A percentile compares a stretch with the other conserved stretches of the same genome.
phyloP scores from a whole-genome alignment of 1,140 invertebrate species.

The Megathymus violae region DNA sequence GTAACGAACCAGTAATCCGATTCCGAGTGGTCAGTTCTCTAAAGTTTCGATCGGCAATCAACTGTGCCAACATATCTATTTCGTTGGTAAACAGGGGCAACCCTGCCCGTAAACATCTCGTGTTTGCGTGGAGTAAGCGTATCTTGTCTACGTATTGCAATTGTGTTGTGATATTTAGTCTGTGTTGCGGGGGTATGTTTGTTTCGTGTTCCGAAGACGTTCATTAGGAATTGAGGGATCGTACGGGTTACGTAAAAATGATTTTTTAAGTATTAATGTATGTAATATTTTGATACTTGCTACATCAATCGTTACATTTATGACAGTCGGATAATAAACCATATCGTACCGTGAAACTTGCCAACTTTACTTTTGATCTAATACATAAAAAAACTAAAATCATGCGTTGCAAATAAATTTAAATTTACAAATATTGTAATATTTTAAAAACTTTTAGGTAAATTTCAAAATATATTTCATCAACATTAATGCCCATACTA shows the following conservation, averaged over 20 bases:
- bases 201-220: slow-evolving; percentile 1
- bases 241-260: neutral
- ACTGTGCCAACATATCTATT: slow-evolving; percentile 77
- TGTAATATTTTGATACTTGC: too few species aligned
- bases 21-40: slow-evolving; percentile 75
- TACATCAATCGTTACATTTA: too few species aligned
- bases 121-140: slow-evolving; percentile 8
- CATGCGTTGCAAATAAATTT: too few species aligned
- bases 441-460: too few species aligned
- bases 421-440: too few species aligned
- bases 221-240: neutral
- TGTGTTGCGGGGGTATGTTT: neutral
- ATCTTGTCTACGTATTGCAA: neutral
- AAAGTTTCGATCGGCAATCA: slow-evolving; percentile 81
- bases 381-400: too few species aligned
- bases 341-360: too few species aligned
- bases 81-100: slow-evolving; percentile 69
- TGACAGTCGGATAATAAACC: too few species aligned
- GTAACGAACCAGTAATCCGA: slow-evolving; percentile 80
- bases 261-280: too few species aligned
- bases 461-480: too few species aligned
- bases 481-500: too few species aligned
- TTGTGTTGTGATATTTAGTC: neutral
- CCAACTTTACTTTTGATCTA: too few species aligned
- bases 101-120: slow-evolving; percentile 31